These are phyloP conservation scores for Petrocephalus schoutedeni DNA, from an alignment of 2,797 vertebrate genomes.

Conservation along the genomic window DNA sequence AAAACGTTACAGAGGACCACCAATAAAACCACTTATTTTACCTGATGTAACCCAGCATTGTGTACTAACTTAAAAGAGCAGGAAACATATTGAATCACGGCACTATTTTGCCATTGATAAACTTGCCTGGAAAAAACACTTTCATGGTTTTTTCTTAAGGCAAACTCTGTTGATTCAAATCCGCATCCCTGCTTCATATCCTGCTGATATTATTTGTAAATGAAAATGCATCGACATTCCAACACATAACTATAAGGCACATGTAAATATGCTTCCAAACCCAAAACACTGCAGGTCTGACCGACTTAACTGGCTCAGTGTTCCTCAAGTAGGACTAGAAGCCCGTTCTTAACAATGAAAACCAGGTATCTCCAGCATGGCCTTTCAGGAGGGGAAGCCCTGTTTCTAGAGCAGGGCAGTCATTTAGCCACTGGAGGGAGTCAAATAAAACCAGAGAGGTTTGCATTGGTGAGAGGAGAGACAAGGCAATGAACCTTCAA, in stretches of 20 bases:
- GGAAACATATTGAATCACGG: not conserved
- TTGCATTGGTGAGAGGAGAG: not conserved
- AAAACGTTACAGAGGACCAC: not conserved
- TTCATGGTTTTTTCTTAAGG: not conserved
- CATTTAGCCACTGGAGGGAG: not conserved
- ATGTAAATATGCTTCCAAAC: not conserved
- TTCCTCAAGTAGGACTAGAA: not conserved
- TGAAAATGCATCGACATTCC: not conserved
- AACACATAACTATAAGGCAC: not conserved
- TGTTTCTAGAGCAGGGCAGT: not conserved
- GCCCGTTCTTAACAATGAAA: not conserved
- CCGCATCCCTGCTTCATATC: not conserved
- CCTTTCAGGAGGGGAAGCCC: not conserved
- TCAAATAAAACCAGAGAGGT: not conserved
- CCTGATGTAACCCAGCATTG: not conserved
- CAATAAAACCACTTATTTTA: not conserved
- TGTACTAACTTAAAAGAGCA: not conserved
- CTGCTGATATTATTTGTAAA: not conserved
- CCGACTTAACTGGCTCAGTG: not conserved
- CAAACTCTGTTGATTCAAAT: not conserved
- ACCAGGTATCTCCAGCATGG: not conserved
- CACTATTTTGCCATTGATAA: not conserved
- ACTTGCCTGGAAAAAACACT: not conserved
- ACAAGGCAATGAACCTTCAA: not conserved
- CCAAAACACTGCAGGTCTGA: not conserved